phyloP scores from a whole-genome alignment of 2,888 invertebrate species.

The Orchesella flavescens region DNA sequence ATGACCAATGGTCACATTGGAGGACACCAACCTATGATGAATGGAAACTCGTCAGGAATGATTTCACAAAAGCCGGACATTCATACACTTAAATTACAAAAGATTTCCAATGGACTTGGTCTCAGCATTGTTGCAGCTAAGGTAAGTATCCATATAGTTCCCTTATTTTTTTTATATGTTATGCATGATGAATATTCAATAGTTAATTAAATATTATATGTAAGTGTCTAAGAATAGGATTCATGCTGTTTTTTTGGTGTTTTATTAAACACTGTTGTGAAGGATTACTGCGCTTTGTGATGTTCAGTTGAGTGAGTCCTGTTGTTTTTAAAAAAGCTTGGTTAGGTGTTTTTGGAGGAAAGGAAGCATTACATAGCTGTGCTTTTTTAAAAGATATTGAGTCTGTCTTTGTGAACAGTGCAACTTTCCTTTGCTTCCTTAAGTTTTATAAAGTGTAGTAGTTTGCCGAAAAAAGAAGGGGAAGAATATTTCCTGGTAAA shows the following conservation, averaged over 20 bases:
- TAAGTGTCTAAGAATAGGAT: too few relatives aligned
- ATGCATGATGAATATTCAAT: background rate
- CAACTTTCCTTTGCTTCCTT: conserved; percentile 6
- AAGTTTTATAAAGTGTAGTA: conserved; percentile 41
- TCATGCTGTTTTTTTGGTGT: too few relatives aligned
- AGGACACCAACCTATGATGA: conserved; percentile 42
- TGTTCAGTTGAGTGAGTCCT: too few relatives aligned
- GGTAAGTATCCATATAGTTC: conserved; percentile 76
- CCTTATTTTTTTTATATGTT: conserved; percentile 3
- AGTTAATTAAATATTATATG: too few relatives aligned
- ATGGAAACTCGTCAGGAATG: conserved; percentile 47
- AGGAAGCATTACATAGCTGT: conserved; percentile 15
- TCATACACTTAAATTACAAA: conserved; percentile 90
- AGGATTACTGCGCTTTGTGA: too few relatives aligned
- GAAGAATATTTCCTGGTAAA: conserved; percentile 37
- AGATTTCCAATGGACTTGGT: conserved; percentile 97
- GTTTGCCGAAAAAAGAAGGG: conserved; percentile 27
- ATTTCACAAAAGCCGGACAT: conserved; percentile 78
- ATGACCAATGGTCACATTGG: conserved; percentile 50
- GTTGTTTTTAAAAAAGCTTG: too few relatives aligned
- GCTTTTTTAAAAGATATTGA: conserved; percentile 27
- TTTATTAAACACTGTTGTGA: too few relatives aligned
- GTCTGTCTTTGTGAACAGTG: background rate
- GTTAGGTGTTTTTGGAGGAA: background rate
- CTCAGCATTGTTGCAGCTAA: conserved; percentile 98